Evolutionary conservation across 2,888 invertebrate genomes (phyloP).

Genomic region (Phania funesta): DNA sequence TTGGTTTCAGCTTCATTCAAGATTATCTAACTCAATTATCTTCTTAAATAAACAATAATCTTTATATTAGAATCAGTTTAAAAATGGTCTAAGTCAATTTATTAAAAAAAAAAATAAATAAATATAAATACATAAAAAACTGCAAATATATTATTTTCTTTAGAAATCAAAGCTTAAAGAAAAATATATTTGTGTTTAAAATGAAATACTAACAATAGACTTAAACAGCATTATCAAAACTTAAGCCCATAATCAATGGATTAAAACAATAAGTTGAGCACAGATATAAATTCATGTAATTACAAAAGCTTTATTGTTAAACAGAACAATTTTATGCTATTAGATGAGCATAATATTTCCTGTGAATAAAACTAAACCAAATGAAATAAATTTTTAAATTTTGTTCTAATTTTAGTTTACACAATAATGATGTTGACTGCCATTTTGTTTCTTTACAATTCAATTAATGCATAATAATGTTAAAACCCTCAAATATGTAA

Average conservation of each 20-base stretch:
- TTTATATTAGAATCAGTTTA: no score
- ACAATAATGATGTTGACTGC: no score
- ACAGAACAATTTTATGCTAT: neutral
- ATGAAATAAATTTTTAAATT: neutral
- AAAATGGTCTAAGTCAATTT: no score
- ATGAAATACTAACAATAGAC: neutral
- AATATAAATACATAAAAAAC: no score
- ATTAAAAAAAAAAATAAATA: no score
- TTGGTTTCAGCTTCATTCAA: no score
- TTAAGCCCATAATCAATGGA: neutral
- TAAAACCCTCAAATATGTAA: neutral
- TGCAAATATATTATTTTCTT: neutral
- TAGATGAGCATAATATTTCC: no score
- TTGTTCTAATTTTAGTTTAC: no score
- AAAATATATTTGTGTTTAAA: neutral
- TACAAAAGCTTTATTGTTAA: neutral
- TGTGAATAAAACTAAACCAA: no score
- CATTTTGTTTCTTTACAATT: neutral
- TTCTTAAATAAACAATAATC: no score
- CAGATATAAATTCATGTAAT: constrained; percentile 1
- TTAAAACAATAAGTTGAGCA: neutral
- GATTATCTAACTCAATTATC: no score
- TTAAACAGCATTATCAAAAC: neutral
- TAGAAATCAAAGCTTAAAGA: neutral
- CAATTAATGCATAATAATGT: neutral